Conservation (phyloP, 2,888 invertebrate genomes). For the Monoplex corrugatus region DNA sequence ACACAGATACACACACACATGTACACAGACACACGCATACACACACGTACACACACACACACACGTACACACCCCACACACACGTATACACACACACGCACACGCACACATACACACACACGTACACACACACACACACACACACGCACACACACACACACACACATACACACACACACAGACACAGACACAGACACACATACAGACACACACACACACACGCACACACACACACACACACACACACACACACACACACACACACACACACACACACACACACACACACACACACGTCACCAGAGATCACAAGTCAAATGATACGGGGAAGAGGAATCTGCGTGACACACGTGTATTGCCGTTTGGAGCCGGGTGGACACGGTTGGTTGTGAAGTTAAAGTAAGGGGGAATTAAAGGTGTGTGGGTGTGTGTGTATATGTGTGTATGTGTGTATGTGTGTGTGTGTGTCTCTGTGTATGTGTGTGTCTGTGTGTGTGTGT, state of each 20-base stretch:
- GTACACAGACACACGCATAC: background rate
- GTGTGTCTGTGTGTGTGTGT: too few species aligned
- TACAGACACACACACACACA: background rate
- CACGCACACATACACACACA: background rate
- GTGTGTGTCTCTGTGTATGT: too few species aligned
- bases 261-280: constrained; percentile 10
- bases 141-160: background rate
- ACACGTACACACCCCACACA: background rate
- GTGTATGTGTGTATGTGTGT: too few species aligned
- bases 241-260: background rate
- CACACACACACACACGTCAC: background rate
- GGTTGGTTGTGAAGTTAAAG: too few species aligned
- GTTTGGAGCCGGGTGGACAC: too few species aligned
- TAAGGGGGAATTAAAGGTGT: too few species aligned
- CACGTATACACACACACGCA: background rate
- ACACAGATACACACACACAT: background rate
- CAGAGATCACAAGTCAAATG: too few species aligned
- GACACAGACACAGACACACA: background rate
- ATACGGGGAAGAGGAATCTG: too few species aligned
- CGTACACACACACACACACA: too few species aligned
- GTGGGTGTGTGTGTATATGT: too few species aligned
- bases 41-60: background rate
- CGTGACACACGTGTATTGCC: too few species aligned
- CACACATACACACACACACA: background rate
- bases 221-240: background rate